phyloP scores from a whole-genome alignment of 2,113 vertebrate species.

The Eptesicus fuscus region DNA sequence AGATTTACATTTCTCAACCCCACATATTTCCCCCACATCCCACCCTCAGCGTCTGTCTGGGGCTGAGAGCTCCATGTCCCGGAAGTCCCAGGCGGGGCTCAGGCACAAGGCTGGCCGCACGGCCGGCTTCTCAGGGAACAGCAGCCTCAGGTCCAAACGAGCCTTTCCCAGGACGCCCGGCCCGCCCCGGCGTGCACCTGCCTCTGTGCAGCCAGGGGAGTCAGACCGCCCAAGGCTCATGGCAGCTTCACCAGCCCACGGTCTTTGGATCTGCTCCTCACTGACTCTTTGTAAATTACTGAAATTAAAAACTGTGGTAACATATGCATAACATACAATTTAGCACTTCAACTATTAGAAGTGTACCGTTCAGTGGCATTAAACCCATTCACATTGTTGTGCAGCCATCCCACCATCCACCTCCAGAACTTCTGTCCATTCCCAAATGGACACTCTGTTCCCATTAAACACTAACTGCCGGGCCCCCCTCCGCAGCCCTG shows the following conservation, averaged over 20 bases:
- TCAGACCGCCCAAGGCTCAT: not conserved
- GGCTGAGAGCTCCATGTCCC: not conserved
- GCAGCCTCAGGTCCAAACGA: not conserved
- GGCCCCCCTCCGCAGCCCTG: no score
- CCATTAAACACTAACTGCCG: accelerated
- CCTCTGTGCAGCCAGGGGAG: not conserved
- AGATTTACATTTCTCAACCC: slow-evolving; percentile 66
- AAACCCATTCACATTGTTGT: accelerated
- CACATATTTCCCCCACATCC: not conserved
- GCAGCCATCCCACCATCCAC: not conserved
- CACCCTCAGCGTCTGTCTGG: slow-evolving; percentile 48
- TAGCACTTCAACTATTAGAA: not conserved
- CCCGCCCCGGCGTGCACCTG: accelerated
- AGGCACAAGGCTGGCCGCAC: accelerated
- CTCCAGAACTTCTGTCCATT: not conserved
- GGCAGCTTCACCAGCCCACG: not conserved
- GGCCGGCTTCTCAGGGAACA: not conserved
- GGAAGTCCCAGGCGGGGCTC: not conserved
- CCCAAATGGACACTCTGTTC: not conserved
- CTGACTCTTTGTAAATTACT: not conserved
- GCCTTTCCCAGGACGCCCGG: not conserved
- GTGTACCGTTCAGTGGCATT: not conserved
- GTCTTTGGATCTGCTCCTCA: not conserved
- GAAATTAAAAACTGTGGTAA: not conserved
- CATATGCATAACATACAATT: not conserved